A percentile compares a stretch with the other conserved stretches of the same genome.
Evolutionary conservation across 2,113 vertebrate genomes (phyloP).

Genomic region (Mystacornis crossleyi): DNA sequence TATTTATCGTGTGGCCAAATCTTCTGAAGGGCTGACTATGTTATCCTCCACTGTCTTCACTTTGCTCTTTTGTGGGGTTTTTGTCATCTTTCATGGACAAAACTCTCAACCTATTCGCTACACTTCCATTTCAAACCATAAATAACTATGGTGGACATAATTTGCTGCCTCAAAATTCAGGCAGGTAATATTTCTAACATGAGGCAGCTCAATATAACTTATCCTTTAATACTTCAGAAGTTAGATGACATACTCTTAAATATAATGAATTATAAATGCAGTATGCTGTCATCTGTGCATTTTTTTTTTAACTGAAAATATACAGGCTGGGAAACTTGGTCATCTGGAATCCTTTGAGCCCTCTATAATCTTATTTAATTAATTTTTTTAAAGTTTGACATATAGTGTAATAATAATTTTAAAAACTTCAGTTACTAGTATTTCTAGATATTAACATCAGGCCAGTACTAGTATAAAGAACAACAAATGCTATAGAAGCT

Average conservation of each 20-base stretch:
- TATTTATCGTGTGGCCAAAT: not conserved
- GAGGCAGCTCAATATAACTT: not conserved
- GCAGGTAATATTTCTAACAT: not conserved
- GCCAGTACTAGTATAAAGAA: not conserved
- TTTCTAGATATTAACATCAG: not conserved
- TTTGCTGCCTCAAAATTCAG: not conserved
- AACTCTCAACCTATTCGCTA: not conserved
- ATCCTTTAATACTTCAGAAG: not conserved
- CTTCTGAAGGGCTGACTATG: not conserved
- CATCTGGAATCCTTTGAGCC: not conserved
- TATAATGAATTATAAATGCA: not conserved
- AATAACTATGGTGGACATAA: not conserved
- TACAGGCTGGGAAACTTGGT: not conserved
- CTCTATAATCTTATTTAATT: not conserved
- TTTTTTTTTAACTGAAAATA: not conserved
- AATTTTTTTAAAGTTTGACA: not conserved
- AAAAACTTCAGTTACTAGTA: not conserved
- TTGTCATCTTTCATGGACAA: not conserved
- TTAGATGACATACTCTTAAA: not conserved
- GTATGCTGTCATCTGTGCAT: not conserved
- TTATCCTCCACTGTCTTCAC: not conserved
- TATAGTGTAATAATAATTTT: not conserved
- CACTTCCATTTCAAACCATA: not conserved
- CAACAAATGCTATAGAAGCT: not conserved
- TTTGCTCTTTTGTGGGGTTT: fast-evolving